phyloP scores from a whole-genome alignment of 2,797 vertebrate species.

The Streptopelia turtur region DNA sequence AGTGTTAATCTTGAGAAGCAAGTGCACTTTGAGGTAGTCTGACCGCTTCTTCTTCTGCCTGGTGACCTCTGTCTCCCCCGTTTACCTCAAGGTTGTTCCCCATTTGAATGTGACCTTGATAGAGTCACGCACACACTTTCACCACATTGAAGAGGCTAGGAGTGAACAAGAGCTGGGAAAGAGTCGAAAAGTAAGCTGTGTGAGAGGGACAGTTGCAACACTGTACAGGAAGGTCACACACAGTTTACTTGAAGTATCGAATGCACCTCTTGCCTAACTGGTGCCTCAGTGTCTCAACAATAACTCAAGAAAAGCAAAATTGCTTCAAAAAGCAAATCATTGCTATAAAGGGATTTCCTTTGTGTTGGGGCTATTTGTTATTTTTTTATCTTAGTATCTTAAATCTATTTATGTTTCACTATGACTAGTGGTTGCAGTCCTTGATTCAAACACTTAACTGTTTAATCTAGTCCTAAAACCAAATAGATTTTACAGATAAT shows the following conservation, averaged over 20 bases:
- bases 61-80: not conserved
- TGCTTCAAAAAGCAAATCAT: conserved; percentile 32
- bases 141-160: not conserved
- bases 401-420: not conserved
- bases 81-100: not conserved
- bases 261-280: not conserved
- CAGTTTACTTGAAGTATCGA: not conserved
- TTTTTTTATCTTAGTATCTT: conserved; percentile 10
- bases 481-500: not conserved
- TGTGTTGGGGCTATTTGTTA: not conserved
- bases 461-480: not conserved
- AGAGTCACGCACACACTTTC: not conserved
- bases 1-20: not conserved
- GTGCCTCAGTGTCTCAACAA: not conserved
- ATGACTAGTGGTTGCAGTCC: not conserved
- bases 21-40: not conserved
- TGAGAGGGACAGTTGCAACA: not conserved
- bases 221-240: not conserved
- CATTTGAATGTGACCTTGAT: not conserved
- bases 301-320: not conserved
- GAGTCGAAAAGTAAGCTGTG: not conserved
- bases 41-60: not conserved
- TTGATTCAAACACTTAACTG: not conserved
- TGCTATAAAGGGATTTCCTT: conserved; percentile 1
- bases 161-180: not conserved